A percentile compares a stretch with the other conserved stretches of the same genome.
phyloP scores from a whole-genome alignment of 2,797 vertebrate genomes.

The Linurgus olivaceus region DNA sequence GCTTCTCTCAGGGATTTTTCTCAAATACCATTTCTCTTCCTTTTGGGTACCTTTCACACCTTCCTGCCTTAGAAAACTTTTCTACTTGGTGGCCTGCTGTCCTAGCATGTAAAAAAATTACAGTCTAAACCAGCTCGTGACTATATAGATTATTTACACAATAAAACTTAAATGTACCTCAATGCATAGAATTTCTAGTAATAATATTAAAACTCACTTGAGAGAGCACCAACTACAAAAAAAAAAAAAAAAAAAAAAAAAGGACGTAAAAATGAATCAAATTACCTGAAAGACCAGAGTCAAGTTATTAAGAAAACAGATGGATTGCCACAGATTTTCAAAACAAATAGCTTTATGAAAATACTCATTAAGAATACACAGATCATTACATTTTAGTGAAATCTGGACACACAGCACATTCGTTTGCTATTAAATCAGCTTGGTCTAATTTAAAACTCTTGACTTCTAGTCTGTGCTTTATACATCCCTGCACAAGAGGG shows the following conservation, averaged over 20 bases:
- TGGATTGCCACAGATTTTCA: not conserved
- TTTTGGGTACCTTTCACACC: not conserved
- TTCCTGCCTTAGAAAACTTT: not conserved
- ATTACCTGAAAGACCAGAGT: not conserved
- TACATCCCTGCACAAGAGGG: not conserved
- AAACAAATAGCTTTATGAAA: not conserved
- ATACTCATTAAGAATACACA: not conserved
- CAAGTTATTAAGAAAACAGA: not conserved
- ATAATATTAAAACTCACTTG: not conserved
- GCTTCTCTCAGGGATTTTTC: not conserved
- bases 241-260: not conserved
- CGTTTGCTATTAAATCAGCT: not conserved
- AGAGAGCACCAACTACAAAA: not conserved
- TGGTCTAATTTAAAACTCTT: not conserved
- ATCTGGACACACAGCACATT: not conserved
- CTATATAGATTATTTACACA: not conserved
- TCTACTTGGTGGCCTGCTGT: not conserved
- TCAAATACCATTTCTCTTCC: not conserved
- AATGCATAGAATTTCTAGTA: not conserved
- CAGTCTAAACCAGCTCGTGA: not conserved
- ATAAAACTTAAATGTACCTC: not conserved
- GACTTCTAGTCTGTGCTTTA: not conserved
- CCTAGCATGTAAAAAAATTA: not conserved
- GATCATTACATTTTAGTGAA: not conserved
- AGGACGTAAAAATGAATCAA: not conserved